Conservation (phyloP, 2,888 invertebrate species). For the Phorcus lineatus region DNA sequence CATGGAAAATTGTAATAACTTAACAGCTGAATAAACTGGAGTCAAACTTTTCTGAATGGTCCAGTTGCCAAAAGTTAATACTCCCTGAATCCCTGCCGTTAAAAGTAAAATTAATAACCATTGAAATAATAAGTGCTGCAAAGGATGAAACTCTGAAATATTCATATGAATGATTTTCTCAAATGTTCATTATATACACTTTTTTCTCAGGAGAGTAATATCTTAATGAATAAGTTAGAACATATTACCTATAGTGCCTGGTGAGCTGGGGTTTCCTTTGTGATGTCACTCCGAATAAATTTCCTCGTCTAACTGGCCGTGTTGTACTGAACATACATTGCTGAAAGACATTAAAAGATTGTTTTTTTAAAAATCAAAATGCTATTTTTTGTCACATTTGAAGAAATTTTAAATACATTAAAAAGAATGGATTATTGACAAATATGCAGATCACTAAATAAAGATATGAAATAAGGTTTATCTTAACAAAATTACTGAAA, state of each 20-base stretch:
- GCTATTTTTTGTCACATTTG: background rate
- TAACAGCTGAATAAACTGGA: background rate
- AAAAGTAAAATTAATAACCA: no score
- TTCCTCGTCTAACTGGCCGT: conserved; percentile 93
- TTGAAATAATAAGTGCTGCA: no score
- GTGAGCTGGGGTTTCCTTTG: conserved; percentile 93
- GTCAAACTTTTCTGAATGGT: background rate
- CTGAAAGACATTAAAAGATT: conserved; percentile 58
- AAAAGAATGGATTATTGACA: no score
- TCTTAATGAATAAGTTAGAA: background rate
- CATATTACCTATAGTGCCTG: conserved; percentile 81
- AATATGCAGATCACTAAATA: no score
- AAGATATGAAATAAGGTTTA: no score
- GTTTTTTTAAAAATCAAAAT: background rate
- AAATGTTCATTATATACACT: no score
- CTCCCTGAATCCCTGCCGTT: no score
- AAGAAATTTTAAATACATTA: no score
- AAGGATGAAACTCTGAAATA: no score
- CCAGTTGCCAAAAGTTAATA: background rate
- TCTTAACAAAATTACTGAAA: no score
- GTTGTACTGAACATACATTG: conserved; percentile 87
- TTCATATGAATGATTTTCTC: no score
- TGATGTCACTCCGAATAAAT: conserved; percentile 88
- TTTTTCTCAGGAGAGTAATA: no score
- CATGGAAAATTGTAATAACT: background rate